Evolutionary conservation across 2,113 vertebrate genomes (phyloP), one percentile per base, ranked within the genome.

Genomic region (Carassius auratus): DNA sequence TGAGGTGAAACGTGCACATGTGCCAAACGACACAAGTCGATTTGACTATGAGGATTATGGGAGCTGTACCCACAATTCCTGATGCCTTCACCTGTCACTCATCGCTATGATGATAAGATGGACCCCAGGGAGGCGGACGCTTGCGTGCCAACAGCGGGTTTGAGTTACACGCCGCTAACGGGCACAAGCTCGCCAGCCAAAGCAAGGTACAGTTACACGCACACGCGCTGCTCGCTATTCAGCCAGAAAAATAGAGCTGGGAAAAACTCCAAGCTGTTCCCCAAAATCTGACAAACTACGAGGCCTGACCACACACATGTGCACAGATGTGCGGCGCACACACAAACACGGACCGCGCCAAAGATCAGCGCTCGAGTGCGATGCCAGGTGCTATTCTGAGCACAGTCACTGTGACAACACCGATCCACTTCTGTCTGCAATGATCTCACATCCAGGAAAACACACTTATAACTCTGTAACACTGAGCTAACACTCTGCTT

Each of bases 371-470:
- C 66, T 74, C 1, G 21, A 57, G 23, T n/a, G 19, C 21, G 26
- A 30, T 4, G 84, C 84, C 84, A 81, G 85, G 66, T 64, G 76
- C 78, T 86, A 81, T 86, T 86, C 85, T 86, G 66, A 86, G 85
- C n/a, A 0, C 77, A 74, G 85, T 86, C 59, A 2, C 77, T 62
- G 77, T 81, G 85, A 86, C 85, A 81, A 74, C 77, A 80, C 50
- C 8, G 30, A 61, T 61, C 26, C 17, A 59, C 55, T 81, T 81
- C 61, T 45, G 52, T 73, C 50, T 61, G n/a, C 62, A 10, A 62
- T 61, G 33, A 85, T 71, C 76, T 85, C 76, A 80, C 71, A 45
- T 36, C 26, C 33, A 59, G 26, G 30, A 64, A 6, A 21, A 50
- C 23, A 76, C 69, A 86, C 38, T 66, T 21, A 55, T 15, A 73